A percentile compares a stretch with the other conserved stretches of the same genome.
Evolutionary conservation across 2,797 vertebrate species (phyloP).

Genomic region (Aphelocoma californica): DNA sequence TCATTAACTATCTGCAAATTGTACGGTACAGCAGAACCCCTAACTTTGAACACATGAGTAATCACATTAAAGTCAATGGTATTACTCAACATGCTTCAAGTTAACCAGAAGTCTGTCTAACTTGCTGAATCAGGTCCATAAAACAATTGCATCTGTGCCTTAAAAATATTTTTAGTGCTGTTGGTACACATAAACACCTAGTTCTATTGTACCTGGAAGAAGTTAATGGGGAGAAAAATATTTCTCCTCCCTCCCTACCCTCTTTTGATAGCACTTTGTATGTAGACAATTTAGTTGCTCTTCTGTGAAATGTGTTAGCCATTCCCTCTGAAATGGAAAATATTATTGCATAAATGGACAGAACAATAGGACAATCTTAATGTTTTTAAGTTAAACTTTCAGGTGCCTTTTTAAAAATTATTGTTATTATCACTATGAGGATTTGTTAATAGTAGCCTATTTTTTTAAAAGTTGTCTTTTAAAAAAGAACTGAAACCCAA

Average conservation of each 20-base stretch:
- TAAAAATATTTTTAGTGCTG: slow-evolving; percentile 27
- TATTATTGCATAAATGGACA: background rate
- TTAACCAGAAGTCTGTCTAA: slow-evolving; percentile 2
- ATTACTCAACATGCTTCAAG: background rate
- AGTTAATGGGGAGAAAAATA: slow-evolving; percentile 36
- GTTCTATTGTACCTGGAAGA: slow-evolving; percentile 5
- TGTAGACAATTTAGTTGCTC: background rate
- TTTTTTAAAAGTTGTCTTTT: background rate
- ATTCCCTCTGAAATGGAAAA: background rate
- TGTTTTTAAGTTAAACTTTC: background rate
- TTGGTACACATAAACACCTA: slow-evolving; percentile 15
- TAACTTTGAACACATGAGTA: background rate
- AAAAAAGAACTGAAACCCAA: background rate
- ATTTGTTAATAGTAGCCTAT: background rate
- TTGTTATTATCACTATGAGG: background rate
- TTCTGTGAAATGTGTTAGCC: background rate
- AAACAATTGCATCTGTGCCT: slow-evolving; percentile 4
- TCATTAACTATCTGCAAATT: background rate
- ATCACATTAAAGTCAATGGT: background rate
- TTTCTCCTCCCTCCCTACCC: background rate
- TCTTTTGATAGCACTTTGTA: background rate
- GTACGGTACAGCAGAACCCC: background rate
- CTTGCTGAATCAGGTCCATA: slow-evolving; percentile 19
- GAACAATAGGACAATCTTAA: background rate
- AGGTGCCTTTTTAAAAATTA: background rate